A percentile compares a stretch with the other conserved stretches of the same genome.
These are phyloP conservation scores for Gila orcuttii DNA, from an alignment of 2,113 vertebrate genomes.

Conservation along the genomic window DNA sequence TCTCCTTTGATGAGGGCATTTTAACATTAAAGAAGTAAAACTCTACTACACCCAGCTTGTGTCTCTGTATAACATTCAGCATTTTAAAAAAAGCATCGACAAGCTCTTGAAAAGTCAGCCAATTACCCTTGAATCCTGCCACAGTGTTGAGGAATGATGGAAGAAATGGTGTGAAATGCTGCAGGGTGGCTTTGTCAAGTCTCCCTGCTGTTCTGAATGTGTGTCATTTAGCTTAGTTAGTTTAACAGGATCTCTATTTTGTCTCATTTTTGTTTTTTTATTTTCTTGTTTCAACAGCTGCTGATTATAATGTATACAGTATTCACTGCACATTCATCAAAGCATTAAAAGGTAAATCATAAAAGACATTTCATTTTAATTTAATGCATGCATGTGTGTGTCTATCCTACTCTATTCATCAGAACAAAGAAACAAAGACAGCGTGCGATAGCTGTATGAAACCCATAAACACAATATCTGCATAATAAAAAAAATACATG, in stretches of 20 bases:
- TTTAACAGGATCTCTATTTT: background rate
- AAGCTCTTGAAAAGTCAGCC: background rate
- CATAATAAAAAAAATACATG: background rate
- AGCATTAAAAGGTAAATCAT: too few species aligned
- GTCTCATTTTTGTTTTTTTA: background rate
- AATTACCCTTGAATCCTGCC: conserved; percentile 39
- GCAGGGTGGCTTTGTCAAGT: background rate
- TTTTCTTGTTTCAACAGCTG: conserved; percentile 2
- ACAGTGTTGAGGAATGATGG: conserved; percentile 2
- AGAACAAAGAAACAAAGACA: too few species aligned
- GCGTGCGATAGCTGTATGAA: too few species aligned
- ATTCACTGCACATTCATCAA: background rate
- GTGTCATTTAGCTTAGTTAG: background rate
- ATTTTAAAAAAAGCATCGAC: conserved; percentile 3
- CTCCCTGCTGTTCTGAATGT: background rate
- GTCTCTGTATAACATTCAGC: background rate
- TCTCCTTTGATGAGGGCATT: background rate
- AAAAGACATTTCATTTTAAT: too few species aligned
- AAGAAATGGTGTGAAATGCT: conserved; percentile 23
- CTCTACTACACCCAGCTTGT: background rate
- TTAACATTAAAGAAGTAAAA: background rate
- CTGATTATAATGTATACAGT: background rate
- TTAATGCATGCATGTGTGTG: too few species aligned
- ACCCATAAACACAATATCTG: too few species aligned
- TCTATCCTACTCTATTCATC: too few species aligned